These are phyloP conservation scores for Pteromalus puparum DNA, from an alignment of 1,140 invertebrate genomes.

Conservation along the genomic window DNA sequence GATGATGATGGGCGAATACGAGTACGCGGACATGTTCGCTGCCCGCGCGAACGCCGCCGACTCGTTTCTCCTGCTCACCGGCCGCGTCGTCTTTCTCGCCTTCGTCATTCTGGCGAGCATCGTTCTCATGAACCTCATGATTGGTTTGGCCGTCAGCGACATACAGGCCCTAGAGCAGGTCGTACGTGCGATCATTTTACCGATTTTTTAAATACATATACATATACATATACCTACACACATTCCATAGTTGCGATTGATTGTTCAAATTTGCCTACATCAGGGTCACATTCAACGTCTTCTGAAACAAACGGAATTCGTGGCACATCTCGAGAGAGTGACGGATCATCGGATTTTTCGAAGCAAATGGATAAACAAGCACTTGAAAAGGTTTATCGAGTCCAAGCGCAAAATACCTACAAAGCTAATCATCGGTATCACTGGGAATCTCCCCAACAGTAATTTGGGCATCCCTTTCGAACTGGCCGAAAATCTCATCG, in stretches of 20 bases:
- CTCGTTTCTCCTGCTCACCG: slow-evolving; percentile 62
- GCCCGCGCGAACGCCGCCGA: slow-evolving; percentile 14
- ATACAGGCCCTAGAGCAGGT: neutral
- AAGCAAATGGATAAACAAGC: neutral
- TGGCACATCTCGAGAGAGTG: neutral
- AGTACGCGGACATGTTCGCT: slow-evolving; percentile 71
- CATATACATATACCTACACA: neutral
- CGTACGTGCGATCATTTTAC: neutral
- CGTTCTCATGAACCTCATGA: slow-evolving; percentile 67
- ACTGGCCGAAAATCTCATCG: neutral
- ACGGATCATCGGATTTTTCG: neutral
- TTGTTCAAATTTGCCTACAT: neutral
- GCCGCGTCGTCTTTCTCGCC: slow-evolving; percentile 77
- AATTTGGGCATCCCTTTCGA: neutral
- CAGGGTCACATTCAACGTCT: neutral
- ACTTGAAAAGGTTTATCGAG: neutral
- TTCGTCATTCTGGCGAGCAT: slow-evolving; percentile 80
- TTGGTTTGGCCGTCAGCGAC: slow-evolving; percentile 12
- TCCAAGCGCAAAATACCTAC: neutral
- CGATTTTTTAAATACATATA: neutral
- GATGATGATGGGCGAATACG: slow-evolving; percentile 80
- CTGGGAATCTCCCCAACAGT: neutral
- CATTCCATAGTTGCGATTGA: neutral
- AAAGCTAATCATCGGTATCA: neutral
- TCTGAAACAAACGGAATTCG: neutral